Conservation (phyloP, 2,888 invertebrate genomes). For the Cantharis rustica region DNA sequence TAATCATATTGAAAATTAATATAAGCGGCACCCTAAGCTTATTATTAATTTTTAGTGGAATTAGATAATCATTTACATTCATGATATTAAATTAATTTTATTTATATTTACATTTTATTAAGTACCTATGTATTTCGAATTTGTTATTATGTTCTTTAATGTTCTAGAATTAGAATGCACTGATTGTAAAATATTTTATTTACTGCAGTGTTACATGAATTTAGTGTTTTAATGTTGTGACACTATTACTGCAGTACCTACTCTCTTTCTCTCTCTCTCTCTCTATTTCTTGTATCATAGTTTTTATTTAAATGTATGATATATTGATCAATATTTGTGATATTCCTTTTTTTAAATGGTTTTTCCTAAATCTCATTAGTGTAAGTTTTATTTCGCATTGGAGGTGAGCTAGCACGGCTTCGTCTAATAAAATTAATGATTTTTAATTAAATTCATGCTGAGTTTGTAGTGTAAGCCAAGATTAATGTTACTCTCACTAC, state of each 20-base stretch:
- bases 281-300: not conserved
- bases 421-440: not conserved
- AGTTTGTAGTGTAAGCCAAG: not conserved
- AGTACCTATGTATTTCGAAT: not conserved
- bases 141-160: not conserved
- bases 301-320: not conserved
- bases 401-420: not conserved
- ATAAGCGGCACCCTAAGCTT: constrained; percentile 5
- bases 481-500: not conserved
- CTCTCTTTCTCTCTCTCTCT: not conserved
- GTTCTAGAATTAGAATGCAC: not conserved
- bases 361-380: not conserved
- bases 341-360: not conserved
- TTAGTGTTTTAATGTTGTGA: not conserved
- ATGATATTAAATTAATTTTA: constrained; percentile 6
- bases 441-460: not conserved
- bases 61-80: constrained; percentile 19
- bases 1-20: constrained; percentile 1
- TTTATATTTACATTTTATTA: not conserved
- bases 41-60: constrained; percentile 6
- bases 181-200: not conserved
- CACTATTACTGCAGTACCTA: not conserved
- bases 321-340: not conserved
- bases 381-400: not conserved
- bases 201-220: not conserved